Evolutionary conservation across 2,888 invertebrate genomes (phyloP), one percentile per base, ranked within the genome.

Genomic region (Rhagophthalmus giganteus): DNA sequence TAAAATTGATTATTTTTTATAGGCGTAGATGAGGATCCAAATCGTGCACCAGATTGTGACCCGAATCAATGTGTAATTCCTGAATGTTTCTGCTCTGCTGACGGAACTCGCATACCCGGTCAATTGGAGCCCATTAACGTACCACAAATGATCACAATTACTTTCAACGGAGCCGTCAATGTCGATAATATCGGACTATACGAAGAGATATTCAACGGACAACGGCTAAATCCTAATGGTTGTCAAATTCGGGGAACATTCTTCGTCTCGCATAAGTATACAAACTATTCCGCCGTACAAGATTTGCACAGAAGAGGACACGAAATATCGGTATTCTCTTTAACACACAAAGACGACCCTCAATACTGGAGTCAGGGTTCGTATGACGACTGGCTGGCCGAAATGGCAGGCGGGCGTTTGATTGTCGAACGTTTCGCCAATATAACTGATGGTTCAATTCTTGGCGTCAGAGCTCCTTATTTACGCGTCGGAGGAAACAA

Each of bases 11-110:
- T n/a, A n/a, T n/a, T n/a, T n/a, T n/a, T n/a, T n/a, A n/a, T n/a
- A 93, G 93, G 90, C 68, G 91, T 93, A 57, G 91, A 93, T 63
- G 82, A 85, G 47, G 94, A 94, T 74, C 94, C 94, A 10, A 94
- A 94, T 76, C 83, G 93, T 65, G 93, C 94, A 0, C 93, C 94
- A 1, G 91, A 92, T 71, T 94, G 94, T 71, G 93, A 94, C 71
- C 86, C 87, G 40, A 89, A 88, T 49, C 91, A 93, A 72, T 94
- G 94, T 73, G 84, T 85, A 6, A 79, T 94, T 13, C 94, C 94
- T 2, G 93, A 94, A 72, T 94, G 94, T 72, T 94, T 91, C 84
- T 94, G 94, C 71, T 94, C 93, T 1, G 90, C 92, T 58, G 93
- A 93, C 67, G 93, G 93, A 60, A 93, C 93, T 4, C 82, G 91